A percentile compares a stretch with the other conserved stretches of the same genome.
Conservation (phyloP, 2,888 invertebrate genomes). For the Orthosia cruda region DNA sequence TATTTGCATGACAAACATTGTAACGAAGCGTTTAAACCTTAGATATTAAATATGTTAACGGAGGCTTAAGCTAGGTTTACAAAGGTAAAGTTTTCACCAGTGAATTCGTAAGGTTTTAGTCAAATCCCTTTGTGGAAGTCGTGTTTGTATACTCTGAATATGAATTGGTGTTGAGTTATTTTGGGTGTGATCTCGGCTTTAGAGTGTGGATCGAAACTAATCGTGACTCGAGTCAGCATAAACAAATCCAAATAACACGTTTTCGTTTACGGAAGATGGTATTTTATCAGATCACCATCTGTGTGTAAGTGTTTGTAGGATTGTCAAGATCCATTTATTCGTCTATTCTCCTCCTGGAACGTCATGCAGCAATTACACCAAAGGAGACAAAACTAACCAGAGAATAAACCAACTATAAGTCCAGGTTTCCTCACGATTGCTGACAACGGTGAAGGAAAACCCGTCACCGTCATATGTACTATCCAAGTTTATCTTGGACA, state of each 20-base stretch:
- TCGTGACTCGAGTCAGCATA: neutral
- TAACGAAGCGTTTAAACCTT: slow-evolving; percentile 63
- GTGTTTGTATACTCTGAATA: slow-evolving; percentile 26
- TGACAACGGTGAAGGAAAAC: no score
- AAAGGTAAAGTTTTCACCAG: slow-evolving; percentile 52
- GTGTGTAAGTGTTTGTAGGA: neutral
- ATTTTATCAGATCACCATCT: neutral
- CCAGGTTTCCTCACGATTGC: no score
- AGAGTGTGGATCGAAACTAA: neutral
- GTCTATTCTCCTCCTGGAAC: no score
- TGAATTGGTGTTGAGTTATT: slow-evolving; percentile 31
- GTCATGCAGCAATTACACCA: no score
- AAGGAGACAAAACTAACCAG: no score
- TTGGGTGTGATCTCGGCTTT: slow-evolving; percentile 18
- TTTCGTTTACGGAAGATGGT: neutral
- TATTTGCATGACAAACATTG: slow-evolving; percentile 81
- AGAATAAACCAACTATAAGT: no score
- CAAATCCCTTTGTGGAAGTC: slow-evolving; percentile 41
- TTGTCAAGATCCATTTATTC: neutral
- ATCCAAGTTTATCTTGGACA: no score
- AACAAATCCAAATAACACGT: neutral
- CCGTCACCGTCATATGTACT: no score
- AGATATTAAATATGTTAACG: slow-evolving; percentile 71
- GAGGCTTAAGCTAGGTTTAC: slow-evolving; percentile 51
- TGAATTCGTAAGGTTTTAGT: slow-evolving; percentile 43